phyloP scores from a whole-genome alignment of 2,797 vertebrate species.

The Cynodonichthys magdalenae region DNA sequence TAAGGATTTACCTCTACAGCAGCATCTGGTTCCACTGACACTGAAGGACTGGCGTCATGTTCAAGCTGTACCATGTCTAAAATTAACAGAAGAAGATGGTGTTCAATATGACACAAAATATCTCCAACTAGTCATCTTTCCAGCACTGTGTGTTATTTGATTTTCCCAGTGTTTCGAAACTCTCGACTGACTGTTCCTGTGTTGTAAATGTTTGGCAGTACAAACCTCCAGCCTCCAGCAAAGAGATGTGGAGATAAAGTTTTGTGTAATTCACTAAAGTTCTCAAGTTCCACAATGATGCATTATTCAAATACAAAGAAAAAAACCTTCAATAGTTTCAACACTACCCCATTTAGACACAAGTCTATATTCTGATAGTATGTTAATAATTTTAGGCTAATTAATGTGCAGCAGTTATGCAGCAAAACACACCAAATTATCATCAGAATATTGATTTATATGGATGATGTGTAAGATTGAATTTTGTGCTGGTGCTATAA shows the following conservation, averaged over 20 bases:
- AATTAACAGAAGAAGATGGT: constrained; percentile 11
- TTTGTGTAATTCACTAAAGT: background rate
- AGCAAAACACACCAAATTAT: background rate
- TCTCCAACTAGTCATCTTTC: background rate
- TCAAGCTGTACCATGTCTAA: constrained; percentile 92
- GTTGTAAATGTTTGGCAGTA: background rate
- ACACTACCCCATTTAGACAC: background rate
- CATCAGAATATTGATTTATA: constrained; percentile 1
- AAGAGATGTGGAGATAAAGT: background rate
- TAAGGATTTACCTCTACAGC: constrained; percentile 80
- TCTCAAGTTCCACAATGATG: background rate
- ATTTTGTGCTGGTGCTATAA: background rate
- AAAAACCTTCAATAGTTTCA: background rate
- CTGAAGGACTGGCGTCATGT: constrained; percentile 79
- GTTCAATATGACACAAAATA: constrained; percentile 3
- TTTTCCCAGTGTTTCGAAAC: background rate
- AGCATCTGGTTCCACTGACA: constrained; percentile 79
- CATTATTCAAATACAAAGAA: background rate
- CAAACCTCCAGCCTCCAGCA: background rate
- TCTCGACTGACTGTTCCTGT: background rate
- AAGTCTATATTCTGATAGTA: background rate
- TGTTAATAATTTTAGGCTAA: background rate
- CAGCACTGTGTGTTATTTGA: background rate
- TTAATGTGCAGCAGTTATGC: constrained; percentile 1
- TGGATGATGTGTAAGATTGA: background rate